Base-by-base conservation (phyloP, 1,140 invertebrate species). In the Heterodera carotae region DNA sequence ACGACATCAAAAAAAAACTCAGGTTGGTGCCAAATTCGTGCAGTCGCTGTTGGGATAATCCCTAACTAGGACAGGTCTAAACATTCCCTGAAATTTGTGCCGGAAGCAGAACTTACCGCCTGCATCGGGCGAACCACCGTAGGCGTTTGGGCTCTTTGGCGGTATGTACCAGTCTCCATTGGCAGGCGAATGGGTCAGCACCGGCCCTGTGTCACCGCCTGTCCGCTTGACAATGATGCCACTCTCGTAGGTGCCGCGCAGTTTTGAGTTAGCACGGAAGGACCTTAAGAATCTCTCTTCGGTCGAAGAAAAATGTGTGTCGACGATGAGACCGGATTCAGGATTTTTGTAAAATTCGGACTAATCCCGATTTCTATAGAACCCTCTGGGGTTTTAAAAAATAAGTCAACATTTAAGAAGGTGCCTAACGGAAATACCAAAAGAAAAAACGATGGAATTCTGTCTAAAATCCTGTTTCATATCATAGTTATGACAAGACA, bases 61-160 rank as follows among this genome's bases (percentile, higher is more conserved):
- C 39, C 7, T 43, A 7, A 43, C 7, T 43, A 12, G 7, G 39
- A 0, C 39, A n/a, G 39, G 39, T 12, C 15, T 7, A 43, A 7
- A 12, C 7, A 43, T 43, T 43, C 7, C 15, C 39, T 43, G 39
- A 62, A 62, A 31, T 12, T 8, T 62, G 60, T 8, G 60, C 7
- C 62, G 22, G 22, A 56, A 22, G 22, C 12, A 4, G 15, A 12
- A 18, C 62, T 59, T 12, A 74, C 71, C 71, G 34, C 83, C 83
- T 15, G 83, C 84, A 25, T 86, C 81, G 31, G 83, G 84, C 15
- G 83, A 84, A 33, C 83, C 83, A n/a, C 83, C 84, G 60, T 84
- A 84, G 34, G 80, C 80, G 36, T 76, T 66, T 31, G 85, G 73
- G 68, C 83, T 83, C 53, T 76, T 56, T 43, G 82, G 82, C 39